Conservation (phyloP, 2,113 vertebrate species). For the Myiozetetes cayanensis region DNA sequence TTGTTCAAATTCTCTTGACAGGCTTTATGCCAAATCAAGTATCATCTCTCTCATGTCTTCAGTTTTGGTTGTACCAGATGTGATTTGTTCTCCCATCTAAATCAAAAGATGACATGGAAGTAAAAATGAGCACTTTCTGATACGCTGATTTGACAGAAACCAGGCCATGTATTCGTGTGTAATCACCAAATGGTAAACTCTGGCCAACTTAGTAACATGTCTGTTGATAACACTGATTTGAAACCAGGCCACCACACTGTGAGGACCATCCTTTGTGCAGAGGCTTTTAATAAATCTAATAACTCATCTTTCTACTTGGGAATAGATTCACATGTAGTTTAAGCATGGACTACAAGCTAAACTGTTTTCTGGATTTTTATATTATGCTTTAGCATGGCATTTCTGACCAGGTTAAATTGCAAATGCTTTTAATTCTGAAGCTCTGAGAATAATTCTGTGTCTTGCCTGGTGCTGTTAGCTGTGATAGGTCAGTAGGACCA, state of each 20-base stretch:
- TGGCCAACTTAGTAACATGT: not conserved
- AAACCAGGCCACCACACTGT: not conserved
- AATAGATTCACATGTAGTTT: not conserved
- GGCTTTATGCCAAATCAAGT: not conserved
- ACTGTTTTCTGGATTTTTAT: not conserved
- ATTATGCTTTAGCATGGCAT: not conserved
- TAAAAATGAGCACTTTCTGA: not conserved
- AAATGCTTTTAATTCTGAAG: not conserved
- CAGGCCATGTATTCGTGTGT: not conserved
- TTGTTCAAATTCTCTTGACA: not conserved
- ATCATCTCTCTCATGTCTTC: accelerated
- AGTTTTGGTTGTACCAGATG: not conserved
- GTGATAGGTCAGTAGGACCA: not conserved
- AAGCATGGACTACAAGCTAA: not conserved
- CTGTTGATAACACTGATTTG: not conserved
- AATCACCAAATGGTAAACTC: not conserved
- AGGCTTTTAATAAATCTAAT: not conserved
- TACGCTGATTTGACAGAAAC: not conserved
- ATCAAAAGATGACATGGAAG: not conserved
- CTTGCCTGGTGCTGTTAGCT: not conserved
- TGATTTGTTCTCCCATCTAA: not conserved
- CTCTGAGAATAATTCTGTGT: not conserved
- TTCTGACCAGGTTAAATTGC: not conserved
- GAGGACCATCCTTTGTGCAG: not conserved
- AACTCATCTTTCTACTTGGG: not conserved